Percentiles rank a stretch among this genome's conserved stretches.
Conservation (phyloP, 2,888 invertebrate genomes). For the Plusia festucae region DNA sequence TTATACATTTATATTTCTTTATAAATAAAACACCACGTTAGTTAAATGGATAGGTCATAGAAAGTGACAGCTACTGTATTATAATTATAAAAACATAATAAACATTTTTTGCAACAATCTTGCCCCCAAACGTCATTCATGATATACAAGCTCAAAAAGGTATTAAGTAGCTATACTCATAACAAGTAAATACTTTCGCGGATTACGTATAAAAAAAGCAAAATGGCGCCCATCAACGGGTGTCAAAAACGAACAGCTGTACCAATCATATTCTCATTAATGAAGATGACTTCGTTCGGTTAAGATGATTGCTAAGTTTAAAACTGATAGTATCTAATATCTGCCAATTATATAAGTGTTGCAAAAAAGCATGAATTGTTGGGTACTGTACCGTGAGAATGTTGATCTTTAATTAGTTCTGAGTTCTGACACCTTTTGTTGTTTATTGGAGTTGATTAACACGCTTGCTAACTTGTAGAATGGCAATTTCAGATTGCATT, state of each 20-base stretch:
- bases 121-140: neutral
- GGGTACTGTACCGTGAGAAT: conserved; percentile 22
- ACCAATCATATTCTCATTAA: conserved; percentile 56
- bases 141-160: neutral
- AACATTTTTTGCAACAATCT: neutral
- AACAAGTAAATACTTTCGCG: conserved; percentile 16
- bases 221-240: conserved; percentile 8
- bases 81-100: neutral
- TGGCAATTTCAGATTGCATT: no score
- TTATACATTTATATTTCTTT: no score
- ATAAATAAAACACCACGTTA: neutral
- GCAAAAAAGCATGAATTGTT: conserved; percentile 9
- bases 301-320: conserved; percentile 50
- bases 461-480: neutral
- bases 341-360: conserved; percentile 25
- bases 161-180: neutral
- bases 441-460: neutral
- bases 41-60: neutral
- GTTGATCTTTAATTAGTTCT: neutral
- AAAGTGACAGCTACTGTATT: neutral
- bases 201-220: conserved; percentile 15
- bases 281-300: conserved; percentile 37
- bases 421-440: neutral
- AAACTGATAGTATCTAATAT: conserved; percentile 43
- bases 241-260: conserved; percentile 24